Evolutionary conservation across 35 echinoderm and acorn worm species (phyloP), one percentile per base, ranked within the genome.

Genomic region (Apostichopus californicus): DNA sequence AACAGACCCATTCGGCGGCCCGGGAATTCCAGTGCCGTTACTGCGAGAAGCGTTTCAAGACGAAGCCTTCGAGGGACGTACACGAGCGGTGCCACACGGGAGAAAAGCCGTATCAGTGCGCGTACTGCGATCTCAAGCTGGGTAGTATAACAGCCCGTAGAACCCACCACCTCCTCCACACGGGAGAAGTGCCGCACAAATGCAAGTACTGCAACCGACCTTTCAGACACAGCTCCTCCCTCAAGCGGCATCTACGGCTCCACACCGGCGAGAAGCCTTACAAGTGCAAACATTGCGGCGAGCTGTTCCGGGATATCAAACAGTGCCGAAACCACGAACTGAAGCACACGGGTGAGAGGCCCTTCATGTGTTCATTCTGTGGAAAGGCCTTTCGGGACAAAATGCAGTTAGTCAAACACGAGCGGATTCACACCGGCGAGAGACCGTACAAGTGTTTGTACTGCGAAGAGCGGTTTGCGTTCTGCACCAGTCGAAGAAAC

Each of bases 341-440:
- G 20, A 81, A 63, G 17, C 92, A 93, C 78, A 90, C 92, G 0
- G 86, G 86, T 21, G 55, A 66, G 24, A 89, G 78, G 60, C 92
- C 92, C 20, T 93, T 25, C n/a, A 18, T 28, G 22, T 93, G 92
- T 82, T 73, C 54, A 9, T 90, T 54, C 57, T 93, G 92, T 56
- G 25, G 26, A 11, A 78, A 78, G 23, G 26, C 85, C 56, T 93
- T 90, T 58, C 7, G 52, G 14, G 56, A 81, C 20, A 90, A 56
- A 21, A 90, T 78, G 54, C 86, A 89, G 6, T 22, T 93, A 20
- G 25, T 23, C 12, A 78, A 64, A 68, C 92, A 93, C 22, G 75
- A 93, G 34, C 86, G 86, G 25, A 57, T 56, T 10, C 92, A 93
- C 77, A 93, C 92, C 3, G 92, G 92, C 2, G 75, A 65, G 24